phyloP scores from a whole-genome alignment of 2,113 vertebrate species.

The Puntigrus tetrazona region DNA sequence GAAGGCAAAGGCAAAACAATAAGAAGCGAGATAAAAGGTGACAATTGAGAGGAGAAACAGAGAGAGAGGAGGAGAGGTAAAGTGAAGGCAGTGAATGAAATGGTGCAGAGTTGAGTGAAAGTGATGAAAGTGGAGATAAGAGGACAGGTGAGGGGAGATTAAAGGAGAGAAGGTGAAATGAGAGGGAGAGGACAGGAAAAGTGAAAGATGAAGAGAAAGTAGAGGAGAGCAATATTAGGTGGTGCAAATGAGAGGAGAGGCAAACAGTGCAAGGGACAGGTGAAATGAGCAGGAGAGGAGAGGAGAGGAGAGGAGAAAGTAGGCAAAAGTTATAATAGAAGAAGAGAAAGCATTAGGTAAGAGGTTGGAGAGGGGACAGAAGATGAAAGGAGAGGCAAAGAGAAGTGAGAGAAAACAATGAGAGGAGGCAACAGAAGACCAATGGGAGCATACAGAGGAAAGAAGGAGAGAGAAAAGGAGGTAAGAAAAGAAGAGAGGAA shows the following conservation, averaged over 20 bases:
- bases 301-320: background rate
- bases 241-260: background rate
- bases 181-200: background rate
- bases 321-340: background rate
- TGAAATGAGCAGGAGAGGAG: background rate
- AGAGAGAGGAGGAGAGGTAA: conserved; percentile 25
- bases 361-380: background rate
- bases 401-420: background rate
- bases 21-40: conserved; percentile 34
- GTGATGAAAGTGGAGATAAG: background rate
- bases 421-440: background rate
- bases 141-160: conserved; percentile 14
- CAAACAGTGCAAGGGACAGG: background rate
- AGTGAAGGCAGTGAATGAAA: background rate
- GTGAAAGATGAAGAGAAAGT: background rate
- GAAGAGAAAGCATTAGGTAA: background rate
- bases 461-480: background rate
- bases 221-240: background rate
- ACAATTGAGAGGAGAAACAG: background rate
- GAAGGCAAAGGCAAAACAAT: conserved; percentile 12
- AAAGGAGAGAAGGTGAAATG: background rate
- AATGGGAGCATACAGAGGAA: no score
- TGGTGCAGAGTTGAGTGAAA: background rate
- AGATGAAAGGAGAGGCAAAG: background rate
- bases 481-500: background rate